These are phyloP conservation scores for Cavia aperea DNA, from an alignment of 2,113 vertebrate species.

Conservation along the genomic window DNA sequence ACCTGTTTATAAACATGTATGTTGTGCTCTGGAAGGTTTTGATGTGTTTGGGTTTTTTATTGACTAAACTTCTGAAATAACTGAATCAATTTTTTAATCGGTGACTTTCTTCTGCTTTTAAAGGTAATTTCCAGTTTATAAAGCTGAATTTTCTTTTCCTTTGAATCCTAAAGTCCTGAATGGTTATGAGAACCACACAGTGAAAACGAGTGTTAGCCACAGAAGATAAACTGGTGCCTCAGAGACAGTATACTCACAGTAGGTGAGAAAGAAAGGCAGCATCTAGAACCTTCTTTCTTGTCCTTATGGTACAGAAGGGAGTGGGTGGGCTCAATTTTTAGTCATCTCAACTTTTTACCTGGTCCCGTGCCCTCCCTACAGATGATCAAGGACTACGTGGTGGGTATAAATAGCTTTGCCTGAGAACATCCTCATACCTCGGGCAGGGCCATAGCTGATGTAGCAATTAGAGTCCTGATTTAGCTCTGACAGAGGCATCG, in stretches of 20 bases:
- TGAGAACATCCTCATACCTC: conserved; percentile 63
- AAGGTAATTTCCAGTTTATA: background rate
- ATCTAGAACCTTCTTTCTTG: conserved; percentile 16
- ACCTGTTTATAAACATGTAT: background rate
- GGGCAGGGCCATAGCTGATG: conserved; percentile 60
- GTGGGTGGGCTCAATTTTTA: conserved; percentile 27
- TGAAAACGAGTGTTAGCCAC: background rate
- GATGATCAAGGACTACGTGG: conserved; percentile 41
- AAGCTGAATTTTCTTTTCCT: conserved; percentile 27
- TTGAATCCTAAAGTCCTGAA: background rate
- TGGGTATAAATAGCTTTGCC: conserved; percentile 64
- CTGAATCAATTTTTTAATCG: background rate
- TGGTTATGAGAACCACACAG: background rate
- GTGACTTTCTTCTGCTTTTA: conserved; percentile 11
- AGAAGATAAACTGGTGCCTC: background rate
- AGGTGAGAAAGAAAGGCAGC: background rate
- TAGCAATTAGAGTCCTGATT: conserved; percentile 68
- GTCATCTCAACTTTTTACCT: conserved; percentile 20
- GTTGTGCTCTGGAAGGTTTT: background rate
- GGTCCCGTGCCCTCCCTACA: background rate
- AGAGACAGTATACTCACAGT: background rate
- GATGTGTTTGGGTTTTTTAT: conserved; percentile 18
- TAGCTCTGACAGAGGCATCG: conserved; percentile 60
- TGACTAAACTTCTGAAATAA: conserved; percentile 15
- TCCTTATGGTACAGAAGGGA: background rate